Evolutionary conservation across 2,113 vertebrate genomes (phyloP), one percentile per base, ranked within the genome.

Genomic region (Proteles cristata): DNA sequence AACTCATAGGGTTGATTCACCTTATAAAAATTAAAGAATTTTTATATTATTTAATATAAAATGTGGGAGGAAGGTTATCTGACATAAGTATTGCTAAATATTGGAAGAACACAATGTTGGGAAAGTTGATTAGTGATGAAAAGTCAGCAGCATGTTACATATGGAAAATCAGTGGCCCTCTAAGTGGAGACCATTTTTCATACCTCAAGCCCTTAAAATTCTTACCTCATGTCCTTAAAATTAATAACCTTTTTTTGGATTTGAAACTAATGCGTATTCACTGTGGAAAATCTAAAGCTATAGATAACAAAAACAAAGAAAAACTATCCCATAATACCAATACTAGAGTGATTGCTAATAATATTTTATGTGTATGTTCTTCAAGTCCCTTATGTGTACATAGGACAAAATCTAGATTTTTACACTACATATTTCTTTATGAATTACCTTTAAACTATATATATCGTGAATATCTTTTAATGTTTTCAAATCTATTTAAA

Each of bases 351-450:
- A 91, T 12, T 71, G 26, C 48, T 88, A 79, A 69, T 82, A 66
- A 82, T 14, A 79, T 55, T 82, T 84, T 66, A 17, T 25, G 19
- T 39, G 3, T 85, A 35, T 84, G 11, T 39, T 35, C 35, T 93
- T 97, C 12, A 73, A 84, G 21, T 90, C 33, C 26, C 80, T 81
- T 80, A 26, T 53, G 26, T 33, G 0, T 50, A 35, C 23, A 16
- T 58, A 85, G 79, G 43, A 63, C 16, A 83, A 63, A 82, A 69
- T 55, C 17, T 77, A 83, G 43, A 88, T 79, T 92, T 97, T 95
- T 33, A 83, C n/a, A 92, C 25, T 63, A 63, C 11, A 39, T 76
- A 45, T 31, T 77, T 25, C 74, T 88, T 35, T 19, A 77, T 71
- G 81, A 58, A 25, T 82, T 82, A 26, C 15, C 82, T 93, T 95